Evolutionary conservation across 2,797 vertebrate species (phyloP), one percentile per base, ranked within the genome.

Genomic region (Sphenodon punctatus): DNA sequence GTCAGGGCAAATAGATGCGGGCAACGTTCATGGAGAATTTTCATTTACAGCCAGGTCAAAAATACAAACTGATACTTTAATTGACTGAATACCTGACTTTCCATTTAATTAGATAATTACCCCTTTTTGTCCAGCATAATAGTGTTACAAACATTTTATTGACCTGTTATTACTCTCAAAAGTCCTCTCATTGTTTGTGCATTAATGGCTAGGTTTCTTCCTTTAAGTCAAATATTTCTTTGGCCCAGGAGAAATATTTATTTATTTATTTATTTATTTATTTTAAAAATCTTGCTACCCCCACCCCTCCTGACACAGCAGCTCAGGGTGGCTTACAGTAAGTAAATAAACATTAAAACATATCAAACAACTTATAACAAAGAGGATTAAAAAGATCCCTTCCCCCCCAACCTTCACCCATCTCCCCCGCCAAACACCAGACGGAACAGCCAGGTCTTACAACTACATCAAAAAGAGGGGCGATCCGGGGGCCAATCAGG

Each of bases 191-290:
- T 53, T 85, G 89, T 64, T 81, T 67, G 83, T 72, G 86, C 87
- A 12, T 81, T 87, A 92, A 90, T 0, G 4, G 78, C 68, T 23
- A 20, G 75, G 75, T 75, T 87, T 82, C 79, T 87, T 73, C 85
- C 67, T 61, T 82, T 45, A n/a, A 84, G 86, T 49, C 80, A 87
- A 68, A 65, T 59, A 84, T 84, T 88, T 86, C 82, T 88, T 80
- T 86, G 79, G 80, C 80, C 90, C 78, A 83, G 90, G 36, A 77
- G 77, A 91, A 91, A 90, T 74, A 75, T n/a, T n/a, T n/a, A n/a
- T n/a, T n/a, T n/a, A n/a, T n/a, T n/a, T n/a, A n/a, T n/a, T n/a
- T n/a, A n/a, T n/a, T n/a, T n/a, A n/a, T n/a, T n/a, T n/a, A n/a
- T n/a, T n/a, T n/a, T n/a, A n/a, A n/a, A n/a, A n/a, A n/a, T n/a